Evolutionary conservation across 2,888 invertebrate species (phyloP), one percentile per base, ranked within the genome.

Genomic region (Capitulum mitella): DNA sequence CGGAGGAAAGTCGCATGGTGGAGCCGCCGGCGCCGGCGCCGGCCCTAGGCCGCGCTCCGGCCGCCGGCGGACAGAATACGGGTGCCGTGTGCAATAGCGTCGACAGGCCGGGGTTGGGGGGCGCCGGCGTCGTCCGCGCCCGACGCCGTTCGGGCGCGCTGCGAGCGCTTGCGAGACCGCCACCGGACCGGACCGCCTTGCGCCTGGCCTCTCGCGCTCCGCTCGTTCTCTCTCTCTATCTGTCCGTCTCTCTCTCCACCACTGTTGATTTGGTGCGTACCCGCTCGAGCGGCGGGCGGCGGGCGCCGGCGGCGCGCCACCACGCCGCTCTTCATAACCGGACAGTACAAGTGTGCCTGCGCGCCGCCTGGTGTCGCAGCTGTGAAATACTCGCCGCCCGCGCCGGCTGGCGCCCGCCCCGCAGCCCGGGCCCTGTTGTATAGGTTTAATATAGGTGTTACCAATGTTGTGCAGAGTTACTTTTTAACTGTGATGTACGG

Each of bases 241-340:
- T 77, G 29, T 77, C 77, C 64, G 46, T 79, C 79, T 79, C 77
- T 77, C 78, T 40, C 58, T 78, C 64, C 46, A 58, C 58, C 74
- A 26, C 16, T 34, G 58, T 76, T 43, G 75, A 54, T 54, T 32
- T 75, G 46, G 29, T 78, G 51, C 22, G 34, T 26, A 3, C 29
- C 5, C 54, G 37, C 22, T 26, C 48, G 46, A 16, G 64, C 3
- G 64, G 14, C 6, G 32, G 58, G 64, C 16, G 64, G 34, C 64
- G 16, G 64, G 64, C 16, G 14, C 32, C n/a, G 54, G 2, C n/a
- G 40, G 32, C 46, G 48, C 16, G 32, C 16, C 48, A 10, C 46
- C n/a, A 12, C 22, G 37, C 51, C n/a, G n/a, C 34, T 34, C n/a
- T 74, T 37, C 48, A 37, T 48, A 32, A 75, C 74, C 43, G 40